These are phyloP conservation scores for cat (Felis catus) DNA, from an alignment of 2,113 vertebrate species.

Conservation along the genomic window DNA sequence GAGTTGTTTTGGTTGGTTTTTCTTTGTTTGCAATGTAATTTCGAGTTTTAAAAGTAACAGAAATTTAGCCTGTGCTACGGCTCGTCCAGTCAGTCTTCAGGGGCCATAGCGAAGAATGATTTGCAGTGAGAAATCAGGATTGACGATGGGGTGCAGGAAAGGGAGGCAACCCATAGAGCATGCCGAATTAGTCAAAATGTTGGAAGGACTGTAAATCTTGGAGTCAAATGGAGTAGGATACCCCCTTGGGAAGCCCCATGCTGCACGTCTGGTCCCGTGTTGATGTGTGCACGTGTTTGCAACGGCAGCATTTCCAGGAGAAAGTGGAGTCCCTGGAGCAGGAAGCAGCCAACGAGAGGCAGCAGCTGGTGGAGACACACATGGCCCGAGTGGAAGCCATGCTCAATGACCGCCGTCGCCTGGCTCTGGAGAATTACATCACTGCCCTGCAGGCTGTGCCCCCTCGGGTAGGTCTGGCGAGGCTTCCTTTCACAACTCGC, in stretches of 20 bases:
- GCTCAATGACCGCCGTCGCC: slow-evolving; percentile 95
- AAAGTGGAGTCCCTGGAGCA: slow-evolving; percentile 97
- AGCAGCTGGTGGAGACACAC: slow-evolving; percentile 98
- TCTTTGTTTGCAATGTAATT: not conserved
- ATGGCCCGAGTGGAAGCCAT: slow-evolving; percentile 98
- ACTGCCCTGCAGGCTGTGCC: slow-evolving; percentile 94
- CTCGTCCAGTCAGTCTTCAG: not conserved
- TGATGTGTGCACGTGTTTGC: not conserved
- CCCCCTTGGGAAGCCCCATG: accelerated
- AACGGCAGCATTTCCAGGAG: slow-evolving; percentile 96
- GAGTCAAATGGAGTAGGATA: not conserved
- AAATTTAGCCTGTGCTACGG: not conserved
- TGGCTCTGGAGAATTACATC: slow-evolving; percentile 97
- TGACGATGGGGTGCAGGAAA: not conserved
- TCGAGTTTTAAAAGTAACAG: not conserved
- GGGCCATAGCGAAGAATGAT: not conserved
- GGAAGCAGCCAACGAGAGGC: slow-evolving; percentile 96
- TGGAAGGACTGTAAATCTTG: not conserved
- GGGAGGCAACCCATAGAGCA: not conserved
- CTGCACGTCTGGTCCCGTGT: accelerated
- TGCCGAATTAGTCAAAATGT: not conserved
- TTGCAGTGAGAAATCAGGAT: not conserved
- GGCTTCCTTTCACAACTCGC: not conserved
- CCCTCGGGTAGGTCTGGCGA: slow-evolving; percentile 81
- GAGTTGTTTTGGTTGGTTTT: not conserved